Base-by-base conservation (phyloP, 1,140 invertebrate species). In the Drosophila chauvacae region DNA sequence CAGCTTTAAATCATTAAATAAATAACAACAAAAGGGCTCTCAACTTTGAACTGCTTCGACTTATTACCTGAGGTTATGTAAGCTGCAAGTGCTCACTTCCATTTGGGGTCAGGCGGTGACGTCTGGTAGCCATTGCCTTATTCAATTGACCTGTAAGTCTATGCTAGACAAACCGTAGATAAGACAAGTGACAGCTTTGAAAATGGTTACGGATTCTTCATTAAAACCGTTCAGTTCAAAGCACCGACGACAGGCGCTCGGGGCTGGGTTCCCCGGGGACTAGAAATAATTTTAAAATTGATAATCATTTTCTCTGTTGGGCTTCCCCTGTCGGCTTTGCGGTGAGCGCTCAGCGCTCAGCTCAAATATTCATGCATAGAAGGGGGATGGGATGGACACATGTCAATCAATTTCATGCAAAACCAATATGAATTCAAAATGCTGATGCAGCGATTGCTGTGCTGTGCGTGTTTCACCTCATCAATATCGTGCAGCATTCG, bases 341-440 rank as follows among this genome's bases (percentile, higher is more conserved):
- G 61, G 64, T 48, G 35, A 26, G 28, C 60, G 18, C 35, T 51
- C 50, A 26, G 28, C 60, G 18, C 35, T 51, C 50, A 55, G 14
- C 33, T 55, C 39, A 70, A 68, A 70, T 68, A 68, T 68, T 70
- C 45, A 70, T 55, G 35, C 35, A 58, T 59, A 26, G 18, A 23
- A n/a, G 26, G 9, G 13, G 39, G 23, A 7, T 65, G 30, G 47
- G 48, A 64, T 68, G 66, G 66, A 44, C 66, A 72, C 45, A 72
- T 60, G 53, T 69, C 74, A 77, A 77, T 53, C 73, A 68, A 77
- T 61, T 77, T 61, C 35, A 77, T 76, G 56, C 73, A 59, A 63
- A 74, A 62, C 48, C 57, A 53, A 74, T 37, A 74, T 42, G 48
- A 70, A 56, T 56, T 47, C 62, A 56, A 73, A 74, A 74, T 62